Evolutionary conservation across 2,113 vertebrate species (phyloP).

Genomic region (Gallinago undulata): DNA sequence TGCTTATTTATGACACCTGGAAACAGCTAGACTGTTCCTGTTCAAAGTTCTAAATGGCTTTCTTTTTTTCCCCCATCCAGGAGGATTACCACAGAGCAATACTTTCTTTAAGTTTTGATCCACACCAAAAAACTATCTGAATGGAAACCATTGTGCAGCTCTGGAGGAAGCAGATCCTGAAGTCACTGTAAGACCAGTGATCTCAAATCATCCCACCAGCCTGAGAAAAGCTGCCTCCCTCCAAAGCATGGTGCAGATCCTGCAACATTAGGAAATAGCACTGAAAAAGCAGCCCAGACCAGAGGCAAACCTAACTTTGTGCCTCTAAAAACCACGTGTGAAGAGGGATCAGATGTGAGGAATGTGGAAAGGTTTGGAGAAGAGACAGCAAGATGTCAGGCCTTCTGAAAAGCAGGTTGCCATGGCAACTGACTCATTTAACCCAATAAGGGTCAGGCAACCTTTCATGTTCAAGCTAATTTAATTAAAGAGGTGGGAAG

Average conservation of each 20-base stretch:
- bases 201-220: neutral
- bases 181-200: accelerated
- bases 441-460: slow-evolving; percentile 44
- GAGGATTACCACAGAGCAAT: neutral
- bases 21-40: neutral
- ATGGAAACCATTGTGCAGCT: accelerated
- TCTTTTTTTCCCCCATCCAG: neutral
- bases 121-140: neutral
- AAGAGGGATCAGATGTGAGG: neutral
- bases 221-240: neutral
- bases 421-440: slow-evolving; percentile 42
- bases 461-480: neutral
- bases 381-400: neutral
- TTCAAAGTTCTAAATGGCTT: neutral
- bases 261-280: neutral
- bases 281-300: neutral
- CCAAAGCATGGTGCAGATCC: neutral
- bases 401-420: slow-evolving; percentile 16
- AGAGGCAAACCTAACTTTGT: neutral
- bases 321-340: neutral
- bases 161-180: neutral
- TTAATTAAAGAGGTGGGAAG: slow-evolving; percentile 20
- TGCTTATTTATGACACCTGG: neutral
- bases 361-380: neutral
- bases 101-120: no score